Evolutionary conservation across 2,888 invertebrate species (phyloP).

Genomic region (Temnothorax rugatulus): DNA sequence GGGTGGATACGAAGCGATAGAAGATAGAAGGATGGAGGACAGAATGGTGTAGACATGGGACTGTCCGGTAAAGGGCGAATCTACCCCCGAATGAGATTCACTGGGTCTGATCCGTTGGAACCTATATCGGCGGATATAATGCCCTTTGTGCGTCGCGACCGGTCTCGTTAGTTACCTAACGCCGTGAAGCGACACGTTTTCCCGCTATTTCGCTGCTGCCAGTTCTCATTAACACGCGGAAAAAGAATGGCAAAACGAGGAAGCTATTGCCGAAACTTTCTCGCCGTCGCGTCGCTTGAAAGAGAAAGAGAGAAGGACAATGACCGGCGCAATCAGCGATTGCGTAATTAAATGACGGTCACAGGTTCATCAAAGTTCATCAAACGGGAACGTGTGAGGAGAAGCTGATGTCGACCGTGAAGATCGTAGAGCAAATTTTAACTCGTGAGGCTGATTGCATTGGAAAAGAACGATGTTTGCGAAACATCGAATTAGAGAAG

Average conservation of each 20-base stretch:
- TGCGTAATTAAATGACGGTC: constrained; percentile 45
- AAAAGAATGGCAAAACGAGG: constrained; percentile 54
- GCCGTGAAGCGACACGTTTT: constrained; percentile 52
- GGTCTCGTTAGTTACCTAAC: constrained; percentile 74
- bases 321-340: constrained; percentile 38
- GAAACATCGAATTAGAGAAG: neutral
- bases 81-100: constrained; percentile 68
- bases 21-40: neutral
- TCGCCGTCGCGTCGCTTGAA: neutral
- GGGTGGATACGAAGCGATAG: neutral
- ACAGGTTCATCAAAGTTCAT: constrained; percentile 29
- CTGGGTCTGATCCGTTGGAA: constrained; percentile 67
- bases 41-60: constrained; percentile 4
- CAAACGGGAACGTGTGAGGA: neutral
- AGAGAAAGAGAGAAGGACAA: neutral
- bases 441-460: constrained; percentile 11
- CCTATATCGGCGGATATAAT: constrained; percentile 74
- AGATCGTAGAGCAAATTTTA: constrained; percentile 20
- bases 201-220: constrained; percentile 69
- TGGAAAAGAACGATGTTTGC: neutral
- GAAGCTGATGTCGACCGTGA: constrained; percentile 13
- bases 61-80: constrained; percentile 52
- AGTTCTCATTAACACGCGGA: constrained; percentile 74
- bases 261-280: constrained; percentile 30
- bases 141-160: constrained; percentile 74